phyloP scores from a whole-genome alignment of 2,888 invertebrate species.

The Abrostola tripartita region DNA sequence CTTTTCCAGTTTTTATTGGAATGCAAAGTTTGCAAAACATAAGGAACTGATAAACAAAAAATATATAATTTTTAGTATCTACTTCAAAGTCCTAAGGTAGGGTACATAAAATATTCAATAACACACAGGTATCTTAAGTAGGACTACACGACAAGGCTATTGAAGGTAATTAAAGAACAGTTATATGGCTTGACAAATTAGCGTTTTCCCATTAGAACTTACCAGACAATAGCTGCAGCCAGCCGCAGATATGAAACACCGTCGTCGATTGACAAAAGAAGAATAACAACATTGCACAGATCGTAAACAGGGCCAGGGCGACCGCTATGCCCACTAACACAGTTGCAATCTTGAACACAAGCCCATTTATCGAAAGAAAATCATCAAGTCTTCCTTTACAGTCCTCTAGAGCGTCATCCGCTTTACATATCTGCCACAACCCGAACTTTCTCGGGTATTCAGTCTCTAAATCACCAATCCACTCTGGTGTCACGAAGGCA shows the following conservation, averaged over 20 bases:
- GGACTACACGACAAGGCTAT: too few species aligned
- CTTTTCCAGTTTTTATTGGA: slow-evolving; percentile 20
- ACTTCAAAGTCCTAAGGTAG: too few species aligned
- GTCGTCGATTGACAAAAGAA: slow-evolving; percentile 97
- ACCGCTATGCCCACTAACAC: slow-evolving; percentile 96
- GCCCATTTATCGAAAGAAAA: slow-evolving; percentile 93
- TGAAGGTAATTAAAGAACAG: neutral
- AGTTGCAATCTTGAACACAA: slow-evolving; percentile 95
- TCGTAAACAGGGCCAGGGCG: slow-evolving; percentile 94
- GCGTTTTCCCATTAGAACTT: slow-evolving; percentile 69
- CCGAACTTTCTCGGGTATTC: slow-evolving; percentile 97
- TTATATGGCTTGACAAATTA: slow-evolving; percentile 3
- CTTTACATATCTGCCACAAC: slow-evolving; percentile 95
- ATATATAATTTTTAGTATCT: too few species aligned
- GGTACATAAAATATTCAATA: too few species aligned
- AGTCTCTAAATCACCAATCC: slow-evolving; percentile 95
- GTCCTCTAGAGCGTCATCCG: slow-evolving; percentile 93
- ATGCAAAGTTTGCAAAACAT: neutral
- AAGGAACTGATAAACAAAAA: neutral
- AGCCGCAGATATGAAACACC: slow-evolving; percentile 97
- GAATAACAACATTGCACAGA: slow-evolving; percentile 96
- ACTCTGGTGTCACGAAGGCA: slow-evolving; percentile 98
- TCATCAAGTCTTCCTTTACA: slow-evolving; percentile 95
- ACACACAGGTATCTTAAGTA: too few species aligned
- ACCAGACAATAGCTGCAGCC: slow-evolving; percentile 99